Base-by-base conservation (phyloP, 2,888 invertebrate species). In the Pachydiplax longipennis region DNA sequence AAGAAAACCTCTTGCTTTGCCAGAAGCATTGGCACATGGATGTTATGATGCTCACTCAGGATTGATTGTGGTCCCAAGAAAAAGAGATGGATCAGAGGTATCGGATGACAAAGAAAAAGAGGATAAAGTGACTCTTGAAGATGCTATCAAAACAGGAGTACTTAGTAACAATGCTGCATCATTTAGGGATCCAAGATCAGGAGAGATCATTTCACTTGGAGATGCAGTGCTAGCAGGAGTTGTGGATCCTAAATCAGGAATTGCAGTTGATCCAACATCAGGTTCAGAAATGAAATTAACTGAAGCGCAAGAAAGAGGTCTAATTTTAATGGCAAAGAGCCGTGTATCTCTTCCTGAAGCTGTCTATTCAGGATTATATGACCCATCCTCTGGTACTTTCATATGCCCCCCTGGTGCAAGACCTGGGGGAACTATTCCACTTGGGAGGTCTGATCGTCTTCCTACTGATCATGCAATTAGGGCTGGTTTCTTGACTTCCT, bases 301-400 rank as follows among this genome's bases (percentile, higher is more conserved):
- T 73, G 98, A 98, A 93, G 98, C 99, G 3, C 95, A 97, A 53
- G 97, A 97, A 92, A 96, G 97, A 90, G 98, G 98, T 44, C 94
- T 98, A 53, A 96, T 98, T 90, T 95, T 98, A 10, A 97, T 97
- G 13, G 96, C 97, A 80, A 97, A 97, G 93, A 96, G 97, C 90
- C 97, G 97, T 93, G 96, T 98, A 92, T 97, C 97, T 91, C 95
- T 98, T 48, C 97, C 97, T 0, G 98, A 98, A 94, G 98, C 98
- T 2, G 97, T 98, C n/a, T 97, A 97, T 93, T 97, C 97, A 94
- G 98, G 98, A n/a, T 96, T 97, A 92, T 98, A 98, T 93, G 98
- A 99, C 94, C 97, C 97, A 0, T 95, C 96, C 92, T 96, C 97
- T 61, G 98, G 98, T 83, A 96, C 97, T 93, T 97, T 98, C 93